These are phyloP conservation scores for Idaea dimidiata DNA, from an alignment of 2,888 invertebrate genomes.

Conservation along the genomic window DNA sequence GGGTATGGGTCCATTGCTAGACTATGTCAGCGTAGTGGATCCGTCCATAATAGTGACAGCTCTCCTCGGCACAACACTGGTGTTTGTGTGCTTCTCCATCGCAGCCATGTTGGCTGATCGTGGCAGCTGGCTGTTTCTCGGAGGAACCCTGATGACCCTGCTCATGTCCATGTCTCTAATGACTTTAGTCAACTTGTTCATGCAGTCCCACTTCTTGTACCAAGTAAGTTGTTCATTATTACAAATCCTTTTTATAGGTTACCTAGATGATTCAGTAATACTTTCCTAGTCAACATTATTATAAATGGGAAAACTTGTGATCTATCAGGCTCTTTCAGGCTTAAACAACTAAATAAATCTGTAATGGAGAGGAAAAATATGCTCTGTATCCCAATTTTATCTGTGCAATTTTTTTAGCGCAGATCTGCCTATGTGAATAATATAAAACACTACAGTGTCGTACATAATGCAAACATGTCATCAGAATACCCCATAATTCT, in stretches of 20 bases:
- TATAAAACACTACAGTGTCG: background rate
- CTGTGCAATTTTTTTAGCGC: background rate
- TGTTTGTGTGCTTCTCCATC: constrained; percentile 95
- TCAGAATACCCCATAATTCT: background rate
- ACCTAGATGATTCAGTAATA: no score
- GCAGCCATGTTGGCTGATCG: constrained; percentile 92
- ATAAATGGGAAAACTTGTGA: background rate
- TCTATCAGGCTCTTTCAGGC: background rate
- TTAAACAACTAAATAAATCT: background rate
- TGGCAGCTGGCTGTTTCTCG: constrained; percentile 94
- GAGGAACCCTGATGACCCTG: constrained; percentile 92
- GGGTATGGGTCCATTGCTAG: constrained; percentile 92
- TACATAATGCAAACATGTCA: background rate
- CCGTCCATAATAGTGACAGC: constrained; percentile 95
- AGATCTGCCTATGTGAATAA: background rate
- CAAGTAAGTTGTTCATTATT: constrained; percentile 79
- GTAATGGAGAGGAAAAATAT: background rate
- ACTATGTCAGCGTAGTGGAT: constrained; percentile 89
- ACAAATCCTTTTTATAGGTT: background rate
- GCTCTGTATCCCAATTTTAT: background rate
- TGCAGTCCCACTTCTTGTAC: constrained; percentile 89
- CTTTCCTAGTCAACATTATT: no score
- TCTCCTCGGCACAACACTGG: constrained; percentile 90
- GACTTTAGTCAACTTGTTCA: constrained; percentile 91
- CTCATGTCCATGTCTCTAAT: constrained; percentile 89